A percentile compares a stretch with the other conserved stretches of the same genome.
Evolutionary conservation across 2,888 invertebrate species (phyloP).

Genomic region (Petrolisthes cinctipes): DNA sequence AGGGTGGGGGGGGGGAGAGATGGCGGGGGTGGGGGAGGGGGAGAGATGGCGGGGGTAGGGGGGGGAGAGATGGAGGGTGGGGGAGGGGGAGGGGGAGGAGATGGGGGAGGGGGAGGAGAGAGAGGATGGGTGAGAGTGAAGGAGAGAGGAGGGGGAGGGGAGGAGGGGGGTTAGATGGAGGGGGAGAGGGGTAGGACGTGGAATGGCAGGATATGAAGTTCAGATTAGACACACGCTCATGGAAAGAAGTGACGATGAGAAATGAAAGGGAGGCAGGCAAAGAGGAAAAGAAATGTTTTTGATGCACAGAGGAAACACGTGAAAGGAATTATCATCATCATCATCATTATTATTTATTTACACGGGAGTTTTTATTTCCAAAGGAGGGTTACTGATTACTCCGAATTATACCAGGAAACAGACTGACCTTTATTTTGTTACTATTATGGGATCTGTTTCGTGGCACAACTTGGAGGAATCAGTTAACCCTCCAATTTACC

Average conservation of each 20-base stretch:
- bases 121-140: neutral
- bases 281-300: neutral
- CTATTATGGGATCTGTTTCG: too few species aligned
- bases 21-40: too few species aligned
- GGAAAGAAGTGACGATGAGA: neutral
- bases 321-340: neutral
- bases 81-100: too few species aligned
- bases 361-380: too few species aligned
- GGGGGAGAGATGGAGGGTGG: too few species aligned
- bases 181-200: neutral
- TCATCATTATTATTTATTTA: too few species aligned
- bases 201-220: neutral
- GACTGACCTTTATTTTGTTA: too few species aligned
- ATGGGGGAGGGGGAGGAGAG: neutral
- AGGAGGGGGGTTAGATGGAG: neutral
- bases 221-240: neutral
- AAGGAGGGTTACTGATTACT: too few species aligned
- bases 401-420: too few species aligned
- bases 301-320: neutral
- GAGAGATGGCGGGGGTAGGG: neutral
- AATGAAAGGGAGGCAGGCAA: neutral
- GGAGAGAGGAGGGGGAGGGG: neutral
- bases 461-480: too few species aligned
- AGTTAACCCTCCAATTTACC: too few species aligned
- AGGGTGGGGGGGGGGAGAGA: neutral